Evolutionary conservation across 2,888 invertebrate genomes (phyloP).

Genomic region (Latrodectus elegans): DNA sequence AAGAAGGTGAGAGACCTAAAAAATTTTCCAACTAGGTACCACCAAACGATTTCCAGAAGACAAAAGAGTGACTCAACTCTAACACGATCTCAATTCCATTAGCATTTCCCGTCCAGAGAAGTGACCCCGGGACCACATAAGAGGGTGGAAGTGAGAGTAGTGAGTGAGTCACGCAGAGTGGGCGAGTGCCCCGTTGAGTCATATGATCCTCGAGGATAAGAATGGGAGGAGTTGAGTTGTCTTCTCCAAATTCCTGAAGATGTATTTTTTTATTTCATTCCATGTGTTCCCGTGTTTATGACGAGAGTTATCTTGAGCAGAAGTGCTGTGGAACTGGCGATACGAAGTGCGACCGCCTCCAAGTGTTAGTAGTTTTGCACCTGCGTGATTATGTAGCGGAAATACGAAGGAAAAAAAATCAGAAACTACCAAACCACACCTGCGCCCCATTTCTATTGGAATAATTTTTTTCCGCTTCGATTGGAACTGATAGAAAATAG

Average conservation of each 20-base stretch:
- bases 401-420: no score
- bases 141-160: slow-evolving; percentile 1
- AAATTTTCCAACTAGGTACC: not conserved
- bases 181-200: not conserved
- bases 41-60: not conserved
- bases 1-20: not conserved
- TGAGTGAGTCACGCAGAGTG: slow-evolving; percentile 13
- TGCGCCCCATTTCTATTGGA: no score
- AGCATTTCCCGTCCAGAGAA: not conserved
- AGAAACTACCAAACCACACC: no score
- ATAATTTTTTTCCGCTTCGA: no score
- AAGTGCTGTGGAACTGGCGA: no score
- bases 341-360: no score
- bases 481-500: no score
- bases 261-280: not conserved
- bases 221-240: not conserved
- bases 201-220: not conserved
- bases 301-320: no score
- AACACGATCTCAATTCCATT: not conserved
- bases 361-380: no score
- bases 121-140: slow-evolving; percentile 14
- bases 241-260: not conserved
- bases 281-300: no score
- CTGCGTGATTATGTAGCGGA: no score
- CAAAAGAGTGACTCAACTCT: not conserved